Conservation (phyloP, 1,140 invertebrate genomes). For the Caenorhabditis briggsae region DNA sequence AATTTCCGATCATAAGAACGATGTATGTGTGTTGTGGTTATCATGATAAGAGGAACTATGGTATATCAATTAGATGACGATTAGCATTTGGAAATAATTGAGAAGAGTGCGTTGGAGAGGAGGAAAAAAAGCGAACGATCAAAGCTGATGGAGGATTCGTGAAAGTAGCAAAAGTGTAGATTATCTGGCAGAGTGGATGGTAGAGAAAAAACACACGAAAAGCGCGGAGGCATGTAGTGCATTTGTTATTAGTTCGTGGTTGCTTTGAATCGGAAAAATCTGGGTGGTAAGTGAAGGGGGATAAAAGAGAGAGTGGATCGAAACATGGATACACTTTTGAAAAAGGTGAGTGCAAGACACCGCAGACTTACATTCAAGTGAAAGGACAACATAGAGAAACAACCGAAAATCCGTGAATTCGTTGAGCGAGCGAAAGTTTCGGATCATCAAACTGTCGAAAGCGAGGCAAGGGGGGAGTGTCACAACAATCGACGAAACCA, state of each 20-base stretch:
- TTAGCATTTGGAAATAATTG: not conserved
- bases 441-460: constrained; percentile 51
- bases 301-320: constrained; percentile 6
- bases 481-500: constrained; percentile 47
- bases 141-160: not conserved
- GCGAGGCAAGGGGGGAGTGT: constrained; percentile 11
- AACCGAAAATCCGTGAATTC: constrained; percentile 44
- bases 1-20: constrained; percentile 2
- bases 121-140: not conserved
- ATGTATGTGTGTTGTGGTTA: not conserved
- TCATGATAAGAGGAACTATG: not conserved
- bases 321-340: constrained; percentile 54
- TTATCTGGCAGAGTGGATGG: constrained; percentile 1
- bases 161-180: constrained; percentile 27
- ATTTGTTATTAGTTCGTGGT: constrained; percentile 52
- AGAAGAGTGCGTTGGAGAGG: not conserved
- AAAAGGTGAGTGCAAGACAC: constrained; percentile 39
- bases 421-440: constrained; percentile 54
- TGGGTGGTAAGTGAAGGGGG: not conserved
- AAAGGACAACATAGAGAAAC: not conserved
- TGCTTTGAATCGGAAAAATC: constrained; percentile 39
- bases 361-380: constrained; percentile 8
- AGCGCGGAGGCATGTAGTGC: constrained; percentile 49
- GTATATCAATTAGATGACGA: not conserved
- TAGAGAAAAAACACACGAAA: constrained; percentile 24